Percentiles rank a stretch among this genome's conserved stretches.
Evolutionary conservation across 1,140 invertebrate genomes (phyloP).

Genomic region (Diorhabda elongata): DNA sequence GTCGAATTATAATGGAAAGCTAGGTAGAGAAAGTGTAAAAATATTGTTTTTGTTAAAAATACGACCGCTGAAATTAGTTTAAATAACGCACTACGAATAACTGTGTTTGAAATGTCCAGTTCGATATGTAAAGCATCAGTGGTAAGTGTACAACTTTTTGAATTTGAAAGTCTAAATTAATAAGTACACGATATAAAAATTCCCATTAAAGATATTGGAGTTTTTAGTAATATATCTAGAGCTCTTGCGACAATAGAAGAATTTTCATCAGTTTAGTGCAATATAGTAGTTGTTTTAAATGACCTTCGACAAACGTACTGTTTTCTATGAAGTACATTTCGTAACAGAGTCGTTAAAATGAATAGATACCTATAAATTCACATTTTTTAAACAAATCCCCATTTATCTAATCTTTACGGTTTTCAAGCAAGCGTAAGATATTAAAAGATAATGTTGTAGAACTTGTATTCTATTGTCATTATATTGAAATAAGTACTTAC

Average conservation of each 20-base stretch:
- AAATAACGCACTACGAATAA: conserved; percentile 3
- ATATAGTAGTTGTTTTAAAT: conserved; percentile 1
- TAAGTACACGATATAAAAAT: not conserved
- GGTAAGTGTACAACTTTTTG: conserved; percentile 19
- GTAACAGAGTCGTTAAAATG: not conserved
- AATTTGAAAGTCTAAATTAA: not conserved
- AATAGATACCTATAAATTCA: too few species aligned
- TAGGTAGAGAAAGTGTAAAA: conserved; percentile 19
- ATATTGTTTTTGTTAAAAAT: conserved; percentile 17
- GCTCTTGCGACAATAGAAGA: too few species aligned
- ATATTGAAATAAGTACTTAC: not conserved
- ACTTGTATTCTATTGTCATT: not conserved
- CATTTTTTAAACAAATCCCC: not conserved
- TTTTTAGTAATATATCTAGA: too few species aligned
- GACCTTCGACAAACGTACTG: conserved; percentile 9
- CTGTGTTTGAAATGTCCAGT: conserved; percentile 18
- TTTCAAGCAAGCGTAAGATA: not conserved
- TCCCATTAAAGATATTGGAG: too few species aligned
- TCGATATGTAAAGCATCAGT: conserved; percentile 28
- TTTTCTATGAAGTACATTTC: conserved; percentile 3
- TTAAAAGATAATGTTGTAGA: not conserved
- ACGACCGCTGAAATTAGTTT: not conserved
- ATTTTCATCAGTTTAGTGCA: not conserved
- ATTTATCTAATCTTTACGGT: not conserved
- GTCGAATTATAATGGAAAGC: conserved; percentile 18